phyloP scores from a whole-genome alignment of 2,113 vertebrate genomes.

The Channa argus region DNA sequence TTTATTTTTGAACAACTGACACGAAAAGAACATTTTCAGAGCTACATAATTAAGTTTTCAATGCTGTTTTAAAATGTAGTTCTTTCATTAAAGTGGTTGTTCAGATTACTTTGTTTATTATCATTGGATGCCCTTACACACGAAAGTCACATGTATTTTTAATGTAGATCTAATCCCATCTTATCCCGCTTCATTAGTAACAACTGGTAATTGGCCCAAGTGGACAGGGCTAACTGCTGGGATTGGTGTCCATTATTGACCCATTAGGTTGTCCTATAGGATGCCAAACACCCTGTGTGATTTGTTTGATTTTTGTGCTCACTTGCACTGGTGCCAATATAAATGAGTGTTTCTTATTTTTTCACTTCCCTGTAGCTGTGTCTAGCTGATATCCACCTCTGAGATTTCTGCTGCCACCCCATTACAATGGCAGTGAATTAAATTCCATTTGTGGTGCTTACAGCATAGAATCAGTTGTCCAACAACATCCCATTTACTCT shows the following conservation, averaged over 20 bases:
- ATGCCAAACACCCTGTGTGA: background rate
- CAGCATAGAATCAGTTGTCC: too few relatives aligned
- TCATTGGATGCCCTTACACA: background rate
- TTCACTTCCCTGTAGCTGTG: background rate
- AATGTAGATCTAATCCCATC: background rate
- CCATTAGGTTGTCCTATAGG: background rate
- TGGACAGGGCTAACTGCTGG: background rate
- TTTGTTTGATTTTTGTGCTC: slow-evolving; percentile 9
- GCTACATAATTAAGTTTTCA: background rate
- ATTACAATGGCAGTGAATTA: background rate
- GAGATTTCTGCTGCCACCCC: background rate
- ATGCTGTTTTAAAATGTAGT: slow-evolving; percentile 32
- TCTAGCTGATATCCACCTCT: background rate
- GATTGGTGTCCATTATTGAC: background rate
- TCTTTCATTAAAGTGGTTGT: background rate
- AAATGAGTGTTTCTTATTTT: background rate
- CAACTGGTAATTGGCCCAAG: background rate
- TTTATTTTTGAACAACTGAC: slow-evolving; percentile 62
- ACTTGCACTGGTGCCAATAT: background rate
- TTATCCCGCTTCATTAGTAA: background rate
- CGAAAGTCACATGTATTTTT: background rate
- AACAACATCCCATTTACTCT: background rate
- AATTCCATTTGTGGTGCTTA: background rate
- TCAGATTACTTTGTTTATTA: background rate
- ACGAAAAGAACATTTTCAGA: slow-evolving; percentile 47